phyloP scores from a whole-genome alignment of 2,113 vertebrate species.

The Arenaria interpres region DNA sequence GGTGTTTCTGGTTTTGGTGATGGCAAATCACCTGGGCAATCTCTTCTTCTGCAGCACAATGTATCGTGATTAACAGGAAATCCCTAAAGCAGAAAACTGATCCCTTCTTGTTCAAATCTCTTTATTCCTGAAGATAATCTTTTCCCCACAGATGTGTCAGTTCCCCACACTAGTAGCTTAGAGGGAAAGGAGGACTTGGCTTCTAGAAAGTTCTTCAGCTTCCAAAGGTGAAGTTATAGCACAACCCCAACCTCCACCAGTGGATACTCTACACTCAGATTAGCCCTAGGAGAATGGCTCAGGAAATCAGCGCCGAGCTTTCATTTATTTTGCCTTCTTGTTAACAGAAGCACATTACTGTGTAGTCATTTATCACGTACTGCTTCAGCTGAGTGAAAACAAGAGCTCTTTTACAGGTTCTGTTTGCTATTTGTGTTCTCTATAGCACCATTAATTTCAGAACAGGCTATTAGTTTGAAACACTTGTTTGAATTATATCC shows the following conservation, averaged over 20 bases:
- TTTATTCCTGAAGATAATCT: background rate
- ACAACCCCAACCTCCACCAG: background rate
- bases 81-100: background rate
- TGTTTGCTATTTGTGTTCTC: background rate
- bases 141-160: background rate
- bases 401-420: background rate
- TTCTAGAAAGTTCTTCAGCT: background rate
- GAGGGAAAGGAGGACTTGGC: background rate
- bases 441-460: background rate
- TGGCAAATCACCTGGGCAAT: background rate
- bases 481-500: background rate
- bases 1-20: background rate
- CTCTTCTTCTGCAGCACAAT: background rate
- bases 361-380: background rate
- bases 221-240: background rate
- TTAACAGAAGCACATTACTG: background rate
- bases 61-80: background rate
- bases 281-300: background rate
- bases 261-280: background rate
- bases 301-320: background rate
- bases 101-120: background rate
- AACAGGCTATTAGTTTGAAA: background rate
- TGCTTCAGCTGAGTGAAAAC: background rate
- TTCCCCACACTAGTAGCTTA: background rate
- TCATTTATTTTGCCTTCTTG: background rate